These are phyloP conservation scores for Zapornia atra DNA, from an alignment of 2,113 vertebrate species.

Conservation along the genomic window DNA sequence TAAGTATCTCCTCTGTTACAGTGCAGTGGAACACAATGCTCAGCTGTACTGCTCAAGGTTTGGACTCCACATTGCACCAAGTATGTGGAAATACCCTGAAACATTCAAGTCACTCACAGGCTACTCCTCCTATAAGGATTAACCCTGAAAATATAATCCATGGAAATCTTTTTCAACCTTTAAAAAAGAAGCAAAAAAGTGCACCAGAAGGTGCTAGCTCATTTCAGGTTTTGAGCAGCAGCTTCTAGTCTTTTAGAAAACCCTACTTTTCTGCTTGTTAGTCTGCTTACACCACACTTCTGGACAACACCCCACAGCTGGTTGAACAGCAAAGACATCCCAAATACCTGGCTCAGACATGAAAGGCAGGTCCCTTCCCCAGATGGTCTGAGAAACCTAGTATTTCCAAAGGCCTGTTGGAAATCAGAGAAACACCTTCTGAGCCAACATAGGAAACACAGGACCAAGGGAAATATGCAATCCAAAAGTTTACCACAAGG, in stretches of 20 bases:
- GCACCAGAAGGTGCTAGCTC: background rate
- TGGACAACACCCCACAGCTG: background rate
- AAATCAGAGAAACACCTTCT: background rate
- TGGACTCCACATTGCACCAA: fast-evolving
- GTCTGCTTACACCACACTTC: background rate
- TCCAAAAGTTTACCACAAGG: background rate
- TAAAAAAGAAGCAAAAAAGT: background rate
- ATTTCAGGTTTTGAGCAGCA: background rate
- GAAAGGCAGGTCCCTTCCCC: background rate
- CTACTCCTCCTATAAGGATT: background rate
- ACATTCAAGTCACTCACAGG: background rate
- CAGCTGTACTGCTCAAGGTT: background rate
- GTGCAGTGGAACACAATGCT: background rate
- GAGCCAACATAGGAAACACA: background rate
- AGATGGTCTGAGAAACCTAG: background rate
- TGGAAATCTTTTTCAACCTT: background rate
- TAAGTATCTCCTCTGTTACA: background rate
- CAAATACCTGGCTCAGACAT: background rate
- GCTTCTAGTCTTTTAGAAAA: background rate
- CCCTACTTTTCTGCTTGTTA: background rate
- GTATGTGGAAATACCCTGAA: background rate
- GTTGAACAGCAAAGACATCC: background rate
- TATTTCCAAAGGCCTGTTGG: background rate
- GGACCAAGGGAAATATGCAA: background rate
- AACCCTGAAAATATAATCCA: background rate